phyloP scores from a whole-genome alignment of 2,797 vertebrate species.

The Channallabes apus region DNA sequence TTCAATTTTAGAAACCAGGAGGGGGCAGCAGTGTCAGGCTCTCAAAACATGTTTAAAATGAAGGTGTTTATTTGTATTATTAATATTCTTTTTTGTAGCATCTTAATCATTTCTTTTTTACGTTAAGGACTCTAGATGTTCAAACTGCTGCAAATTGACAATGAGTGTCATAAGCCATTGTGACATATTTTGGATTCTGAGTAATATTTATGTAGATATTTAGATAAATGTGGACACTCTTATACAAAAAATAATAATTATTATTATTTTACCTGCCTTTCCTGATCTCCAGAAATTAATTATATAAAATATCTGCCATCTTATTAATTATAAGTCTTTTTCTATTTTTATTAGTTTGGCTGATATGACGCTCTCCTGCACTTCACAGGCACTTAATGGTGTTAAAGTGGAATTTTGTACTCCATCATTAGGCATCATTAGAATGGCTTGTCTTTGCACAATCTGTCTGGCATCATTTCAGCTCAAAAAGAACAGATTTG shows the following conservation, averaged over 20 bases:
- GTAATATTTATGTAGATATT: constrained; percentile 55
- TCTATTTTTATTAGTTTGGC: neutral
- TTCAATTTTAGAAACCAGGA: neutral
- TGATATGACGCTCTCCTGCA: neutral
- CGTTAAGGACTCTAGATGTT: neutral
- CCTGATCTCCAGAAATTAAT: neutral
- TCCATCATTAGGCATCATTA: constrained; percentile 27
- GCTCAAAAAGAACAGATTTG: constrained; percentile 45
- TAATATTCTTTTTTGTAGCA: too few relatives aligned
- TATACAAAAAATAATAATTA: constrained; percentile 8
- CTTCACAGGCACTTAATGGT: neutral
- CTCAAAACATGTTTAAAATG: neutral
- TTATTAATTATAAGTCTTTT: neutral
- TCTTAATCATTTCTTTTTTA: neutral
- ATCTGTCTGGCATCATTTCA: constrained; percentile 38
- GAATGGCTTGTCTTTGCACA: constrained; percentile 27
- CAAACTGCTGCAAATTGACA: constrained; percentile 30
- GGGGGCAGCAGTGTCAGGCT: constrained; percentile 24
- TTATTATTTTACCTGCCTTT: neutral
- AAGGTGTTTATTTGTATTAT: neutral
- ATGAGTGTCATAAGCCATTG: constrained; percentile 47
- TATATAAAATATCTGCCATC: neutral
- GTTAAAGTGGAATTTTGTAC: neutral
- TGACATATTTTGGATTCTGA: constrained; percentile 31
- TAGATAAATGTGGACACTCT: neutral